phyloP scores from a whole-genome alignment of 2,888 invertebrate genomes.

The Lasioglossum marginatum region DNA sequence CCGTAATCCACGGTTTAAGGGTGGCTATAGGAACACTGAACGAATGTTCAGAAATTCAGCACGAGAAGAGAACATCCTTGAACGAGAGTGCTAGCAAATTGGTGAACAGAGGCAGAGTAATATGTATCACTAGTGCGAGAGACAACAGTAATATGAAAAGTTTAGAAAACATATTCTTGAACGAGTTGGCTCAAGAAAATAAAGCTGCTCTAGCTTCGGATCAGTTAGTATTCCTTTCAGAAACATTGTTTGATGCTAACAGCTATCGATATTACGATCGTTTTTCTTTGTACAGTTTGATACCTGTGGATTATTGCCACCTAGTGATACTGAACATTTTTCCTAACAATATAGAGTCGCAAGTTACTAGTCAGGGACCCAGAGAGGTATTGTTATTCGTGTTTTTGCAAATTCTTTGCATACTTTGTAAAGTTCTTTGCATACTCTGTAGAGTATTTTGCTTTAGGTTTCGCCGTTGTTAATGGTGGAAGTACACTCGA shows the following conservation, averaged over 20 bases:
- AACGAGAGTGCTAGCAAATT: conserved; percentile 84
- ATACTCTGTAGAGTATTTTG: conserved; percentile 41
- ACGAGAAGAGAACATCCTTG: conserved; percentile 85
- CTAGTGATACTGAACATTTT: conserved; percentile 95
- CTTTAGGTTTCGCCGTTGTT: conserved; percentile 89
- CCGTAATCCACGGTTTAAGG: conserved; percentile 93
- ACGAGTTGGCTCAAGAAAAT: conserved; percentile 93
- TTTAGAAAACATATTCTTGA: conserved; percentile 94
- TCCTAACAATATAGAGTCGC: conserved; percentile 92
- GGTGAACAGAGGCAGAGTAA: conserved; percentile 91
- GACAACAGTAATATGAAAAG: conserved; percentile 95
- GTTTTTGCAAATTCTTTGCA: neutral
- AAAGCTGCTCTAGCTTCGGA: conserved; percentile 88
- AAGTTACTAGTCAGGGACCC: conserved; percentile 90
- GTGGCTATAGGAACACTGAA: conserved; percentile 94
- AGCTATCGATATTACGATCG: neutral
- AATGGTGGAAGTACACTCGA: conserved; percentile 92
- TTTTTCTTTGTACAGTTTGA: conserved; percentile 85
- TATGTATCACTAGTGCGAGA: conserved; percentile 95
- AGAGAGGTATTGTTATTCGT: conserved; percentile 85
- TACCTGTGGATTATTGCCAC: conserved; percentile 94
- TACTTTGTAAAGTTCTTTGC: neutral
- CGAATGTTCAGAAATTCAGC: conserved; percentile 92
- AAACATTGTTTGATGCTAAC: neutral
- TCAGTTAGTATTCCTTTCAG: conserved; percentile 84